Conservation (phyloP, 2,888 invertebrate species). For the Liopterus haemorrhoidalis region DNA sequence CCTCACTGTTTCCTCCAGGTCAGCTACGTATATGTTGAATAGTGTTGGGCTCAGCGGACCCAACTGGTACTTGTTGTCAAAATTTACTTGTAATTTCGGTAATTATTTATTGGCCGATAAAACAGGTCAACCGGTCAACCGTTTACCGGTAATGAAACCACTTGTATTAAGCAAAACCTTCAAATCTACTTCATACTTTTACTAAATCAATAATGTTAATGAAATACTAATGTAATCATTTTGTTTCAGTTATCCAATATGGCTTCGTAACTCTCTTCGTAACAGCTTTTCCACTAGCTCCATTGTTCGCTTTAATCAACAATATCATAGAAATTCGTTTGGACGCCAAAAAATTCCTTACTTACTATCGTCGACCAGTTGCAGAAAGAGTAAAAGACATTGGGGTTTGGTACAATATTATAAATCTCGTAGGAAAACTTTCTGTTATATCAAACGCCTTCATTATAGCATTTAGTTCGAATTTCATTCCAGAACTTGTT, state of each 20-base stretch:
- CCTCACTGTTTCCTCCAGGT: too few relatives aligned
- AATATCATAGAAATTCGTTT: slow-evolving; percentile 77
- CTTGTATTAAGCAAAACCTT: too few relatives aligned
- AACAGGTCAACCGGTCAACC: too few relatives aligned
- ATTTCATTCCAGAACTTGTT: slow-evolving; percentile 72
- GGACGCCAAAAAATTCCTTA: slow-evolving; percentile 76
- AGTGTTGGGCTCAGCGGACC: too few relatives aligned
- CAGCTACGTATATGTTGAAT: too few relatives aligned
- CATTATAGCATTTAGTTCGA: slow-evolving; percentile 74
- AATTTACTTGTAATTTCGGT: too few relatives aligned
- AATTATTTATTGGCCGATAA: too few relatives aligned
- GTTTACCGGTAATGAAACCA: too few relatives aligned
- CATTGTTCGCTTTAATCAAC: slow-evolving; percentile 73
- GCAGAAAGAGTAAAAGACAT: slow-evolving; percentile 69
- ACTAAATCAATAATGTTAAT: too few relatives aligned
- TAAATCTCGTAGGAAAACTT: slow-evolving; percentile 66
- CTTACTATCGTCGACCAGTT: slow-evolving; percentile 66
- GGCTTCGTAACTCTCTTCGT: slow-evolving; percentile 83
- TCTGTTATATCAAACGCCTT: slow-evolving; percentile 74
- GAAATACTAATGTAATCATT: too few relatives aligned
- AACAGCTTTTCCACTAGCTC: slow-evolving; percentile 78
- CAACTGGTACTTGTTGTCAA: too few relatives aligned
- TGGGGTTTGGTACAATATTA: slow-evolving; percentile 72
- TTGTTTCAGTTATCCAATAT: slow-evolving; percentile 69
- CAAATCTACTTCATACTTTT: too few relatives aligned